Conservation (phyloP, 1,140 invertebrate species). For the Trichomalopsis sarcophagae region DNA sequence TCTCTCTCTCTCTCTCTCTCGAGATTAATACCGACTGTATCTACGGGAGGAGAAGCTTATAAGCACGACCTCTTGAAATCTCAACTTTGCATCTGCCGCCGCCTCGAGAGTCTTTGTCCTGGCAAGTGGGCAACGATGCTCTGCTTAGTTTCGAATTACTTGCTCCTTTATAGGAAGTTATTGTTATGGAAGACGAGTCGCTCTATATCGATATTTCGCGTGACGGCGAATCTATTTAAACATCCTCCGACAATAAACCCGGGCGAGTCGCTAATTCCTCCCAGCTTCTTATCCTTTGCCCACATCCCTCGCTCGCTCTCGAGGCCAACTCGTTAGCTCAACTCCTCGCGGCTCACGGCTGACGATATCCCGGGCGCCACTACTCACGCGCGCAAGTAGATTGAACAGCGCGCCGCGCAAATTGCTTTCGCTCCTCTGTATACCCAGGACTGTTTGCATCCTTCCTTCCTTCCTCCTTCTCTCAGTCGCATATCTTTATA, state of each 20-base stretch:
- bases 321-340: not conserved
- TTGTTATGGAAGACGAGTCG: no score
- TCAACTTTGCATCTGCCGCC: conserved; percentile 12
- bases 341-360: conserved; percentile 26
- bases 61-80: conserved; percentile 15
- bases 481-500: conserved; percentile 19
- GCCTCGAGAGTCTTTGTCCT: not conserved
- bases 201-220: no score
- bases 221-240: no score
- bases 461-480: conserved; percentile 53
- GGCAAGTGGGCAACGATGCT: not conserved
- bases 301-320: not conserved
- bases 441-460: conserved; percentile 62
- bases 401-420: conserved; percentile 61
- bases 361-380: conserved; percentile 59
- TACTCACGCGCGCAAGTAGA: conserved; percentile 59
- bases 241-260: no score
- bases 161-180: not conserved
- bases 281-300: not conserved
- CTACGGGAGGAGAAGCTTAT: not conserved
- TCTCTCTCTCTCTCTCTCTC: conserved; percentile 29
- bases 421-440: conserved; percentile 63
- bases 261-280: no score
- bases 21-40: conserved; percentile 7
- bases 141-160: not conserved